Percentiles rank a stretch among this genome's conserved stretches.
phyloP scores from a whole-genome alignment of 2,113 vertebrate species.

The Ailurus styani region DNA sequence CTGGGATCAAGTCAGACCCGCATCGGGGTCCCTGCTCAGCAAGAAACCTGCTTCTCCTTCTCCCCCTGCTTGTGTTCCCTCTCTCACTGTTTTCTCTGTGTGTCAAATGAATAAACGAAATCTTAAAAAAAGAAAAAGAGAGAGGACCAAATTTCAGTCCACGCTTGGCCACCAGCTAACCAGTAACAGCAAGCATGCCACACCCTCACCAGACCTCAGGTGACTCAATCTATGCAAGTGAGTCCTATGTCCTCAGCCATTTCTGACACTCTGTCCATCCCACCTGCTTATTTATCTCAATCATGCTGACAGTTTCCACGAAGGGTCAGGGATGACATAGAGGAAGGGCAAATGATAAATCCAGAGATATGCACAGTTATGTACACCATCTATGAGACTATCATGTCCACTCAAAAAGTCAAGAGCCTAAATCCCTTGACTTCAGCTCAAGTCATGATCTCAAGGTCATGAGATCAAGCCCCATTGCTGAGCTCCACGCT shows the following conservation, averaged over 20 bases:
- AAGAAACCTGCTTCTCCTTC: no score
- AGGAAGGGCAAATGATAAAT: neutral
- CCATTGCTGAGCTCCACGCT: neutral
- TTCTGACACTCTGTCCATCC: no score
- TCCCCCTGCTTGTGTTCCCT: no score
- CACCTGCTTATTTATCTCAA: neutral
- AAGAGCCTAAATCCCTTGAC: neutral
- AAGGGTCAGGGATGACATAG: neutral
- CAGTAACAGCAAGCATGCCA: neutral
- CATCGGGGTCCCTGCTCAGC: no score
- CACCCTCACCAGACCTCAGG: neutral
- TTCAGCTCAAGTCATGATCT: neutral
- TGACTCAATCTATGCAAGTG: neutral
- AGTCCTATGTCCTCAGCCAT: neutral
- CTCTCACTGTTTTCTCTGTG: no score
- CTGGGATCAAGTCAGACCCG: no score
- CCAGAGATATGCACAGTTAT: neutral
- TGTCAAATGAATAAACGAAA: no score
- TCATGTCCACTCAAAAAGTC: neutral
- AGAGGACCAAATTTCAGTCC: neutral
- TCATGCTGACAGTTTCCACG: accelerated
- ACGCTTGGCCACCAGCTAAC: no score
- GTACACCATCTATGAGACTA: neutral
- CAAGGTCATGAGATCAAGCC: neutral
- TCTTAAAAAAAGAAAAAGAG: no score